Evolutionary conservation across 2,888 invertebrate species (phyloP).

Genomic region (Brachynemurus nebulosus): DNA sequence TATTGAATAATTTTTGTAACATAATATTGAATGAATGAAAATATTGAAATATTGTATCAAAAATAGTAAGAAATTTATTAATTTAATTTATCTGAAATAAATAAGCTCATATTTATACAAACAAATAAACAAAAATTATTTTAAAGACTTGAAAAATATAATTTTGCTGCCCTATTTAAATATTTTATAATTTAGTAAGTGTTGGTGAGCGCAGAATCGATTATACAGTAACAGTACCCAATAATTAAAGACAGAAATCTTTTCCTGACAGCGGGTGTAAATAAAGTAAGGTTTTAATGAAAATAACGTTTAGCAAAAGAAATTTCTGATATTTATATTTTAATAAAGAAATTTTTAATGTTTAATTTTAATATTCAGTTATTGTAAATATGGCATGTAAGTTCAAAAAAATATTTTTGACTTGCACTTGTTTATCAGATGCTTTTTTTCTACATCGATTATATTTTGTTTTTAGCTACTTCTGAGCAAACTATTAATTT

Average conservation of each 20-base stretch:
- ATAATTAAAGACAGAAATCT: not conserved
- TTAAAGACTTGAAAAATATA: too few species aligned
- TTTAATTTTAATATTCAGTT: not conserved
- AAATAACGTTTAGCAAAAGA: not conserved
- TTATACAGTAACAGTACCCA: too few species aligned
- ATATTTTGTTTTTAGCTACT: not conserved
- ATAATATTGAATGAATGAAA: not conserved
- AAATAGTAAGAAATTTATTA: not conserved
- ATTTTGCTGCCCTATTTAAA: too few species aligned
- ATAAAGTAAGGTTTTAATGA: not conserved
- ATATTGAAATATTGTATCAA: too few species aligned
- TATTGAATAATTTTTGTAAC: not conserved
- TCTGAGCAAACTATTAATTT: conserved; percentile 4
- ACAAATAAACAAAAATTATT: too few species aligned
- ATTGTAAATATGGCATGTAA: conserved; percentile 2
- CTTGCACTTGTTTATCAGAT: not conserved
- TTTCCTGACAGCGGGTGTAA: not conserved
- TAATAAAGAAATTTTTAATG: too few species aligned
- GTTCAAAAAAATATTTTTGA: not conserved
- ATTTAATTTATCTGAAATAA: not conserved
- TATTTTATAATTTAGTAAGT: not conserved
- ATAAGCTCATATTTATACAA: too few species aligned
- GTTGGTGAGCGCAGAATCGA: not conserved
- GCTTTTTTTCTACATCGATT: too few species aligned
- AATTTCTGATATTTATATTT: too few species aligned